Base-by-base conservation (phyloP, 2,888 invertebrate species). In the Tryphoninae sp. region DNA sequence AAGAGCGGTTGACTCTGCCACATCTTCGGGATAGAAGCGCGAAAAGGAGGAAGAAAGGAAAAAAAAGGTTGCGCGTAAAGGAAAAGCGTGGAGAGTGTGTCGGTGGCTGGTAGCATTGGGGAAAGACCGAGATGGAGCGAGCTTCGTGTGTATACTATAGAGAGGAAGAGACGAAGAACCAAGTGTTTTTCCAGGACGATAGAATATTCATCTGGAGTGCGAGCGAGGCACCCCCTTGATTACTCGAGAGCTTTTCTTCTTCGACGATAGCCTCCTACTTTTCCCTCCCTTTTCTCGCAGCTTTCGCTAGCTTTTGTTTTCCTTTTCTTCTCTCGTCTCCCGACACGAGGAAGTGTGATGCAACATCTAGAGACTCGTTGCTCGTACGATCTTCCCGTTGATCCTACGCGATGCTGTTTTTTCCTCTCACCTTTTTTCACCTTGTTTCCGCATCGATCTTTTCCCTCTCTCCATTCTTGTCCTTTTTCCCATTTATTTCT, bases 141-240 rank as follows among this genome's bases (percentile, higher is more conserved):
- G 68, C 64, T 80, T 72, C 67, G 72, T 68, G 72, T 42, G 71
- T 65, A 59, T 26, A 55, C 19, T 22, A 6, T 59, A 61, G 59
- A 58, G 55, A 55, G 16, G 64, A 58, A 64, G 55, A 77, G 59
- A 74, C 59, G 59, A 77, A 83, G 75, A 74, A 71, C 79, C 71
- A 80, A 78, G 72, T 55, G 76, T 78, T 76, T 83, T 78, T 76
- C 55, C 19, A 64, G 40, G 58, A 61, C 78, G 65, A 81, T 82
- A 78, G 82, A 84, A 84, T 84, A 84, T 84, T 84, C 84, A 82
- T 84, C 82, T 77, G 33, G 68, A 76, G 82, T 76, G 75, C 51
- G 69, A 68, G 33, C 68, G 42, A 61, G 62, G 23, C 51, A 71
- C 45, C 65, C 75, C 75, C 81, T 81, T 84, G 81, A 84, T 84